Evolutionary conservation across 1,140 invertebrate species (phyloP), one percentile per base, ranked within the genome.

Genomic region (Drusus annulatus): DNA sequence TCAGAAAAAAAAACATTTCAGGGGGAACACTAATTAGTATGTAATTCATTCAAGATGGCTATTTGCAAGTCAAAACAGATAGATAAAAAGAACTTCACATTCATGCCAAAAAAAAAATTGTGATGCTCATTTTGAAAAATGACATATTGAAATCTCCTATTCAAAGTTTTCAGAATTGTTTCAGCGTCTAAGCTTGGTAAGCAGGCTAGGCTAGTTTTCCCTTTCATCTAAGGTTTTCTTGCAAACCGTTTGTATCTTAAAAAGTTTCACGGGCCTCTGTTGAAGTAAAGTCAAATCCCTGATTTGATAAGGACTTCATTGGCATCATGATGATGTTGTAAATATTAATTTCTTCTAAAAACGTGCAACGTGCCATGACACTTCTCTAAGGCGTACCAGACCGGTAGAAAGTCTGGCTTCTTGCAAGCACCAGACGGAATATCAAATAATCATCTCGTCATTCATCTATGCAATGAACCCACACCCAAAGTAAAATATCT

Each of bases 361-460:
- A 76, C 82, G 82, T 83, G 82, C 82, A 83, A 83, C 82, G 82
- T 83, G 82, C 82, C 80, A 81, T 58, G 54, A 58, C 69, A 62
- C 45, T 54, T 65, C 79, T 62, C 78, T 81, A 81, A 80, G 82
- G 77, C 80, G 81, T 78, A 83, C 80, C 82, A 83, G 82, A 81
- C 74, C 80, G 82, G 81, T 80, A 80, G 78, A 21, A 60, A 54
- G 79, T 58, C 74, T 80, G 80, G 80, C 81, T 81, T n/a, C 68
- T 28, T 71, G 77, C 82, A 83, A 81, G 82, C 82, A 83, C 76
- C 76, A 51, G 82, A 83, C 74, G 77, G 80, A 69, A 13, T 13
- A 13, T 45, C 10, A 13, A 45, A 13, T 45, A 83, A 79, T 60
- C 75, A 69, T 51, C 56, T 83, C 31, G 78, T 79, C 77, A 76